These are phyloP conservation scores for Thymelicus acteon DNA, from an alignment of 2,888 invertebrate genomes.

Conservation along the genomic window DNA sequence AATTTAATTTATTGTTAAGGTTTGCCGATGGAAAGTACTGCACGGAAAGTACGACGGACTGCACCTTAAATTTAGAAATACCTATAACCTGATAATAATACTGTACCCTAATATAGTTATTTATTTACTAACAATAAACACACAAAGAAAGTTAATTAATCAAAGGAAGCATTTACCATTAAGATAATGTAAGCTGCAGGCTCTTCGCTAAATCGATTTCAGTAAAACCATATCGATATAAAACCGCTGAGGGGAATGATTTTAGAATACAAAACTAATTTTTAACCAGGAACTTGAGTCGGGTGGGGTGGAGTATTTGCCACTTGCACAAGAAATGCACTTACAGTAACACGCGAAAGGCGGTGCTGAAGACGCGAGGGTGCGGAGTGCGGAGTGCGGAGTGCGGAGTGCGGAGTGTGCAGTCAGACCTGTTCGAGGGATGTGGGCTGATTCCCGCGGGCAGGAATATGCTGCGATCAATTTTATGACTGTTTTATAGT, in stretches of 20 bases:
- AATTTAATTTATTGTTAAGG: too few relatives aligned
- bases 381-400: slow-evolving; percentile 1
- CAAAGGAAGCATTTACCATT: too few relatives aligned
- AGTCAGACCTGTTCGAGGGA: slow-evolving; percentile 12
- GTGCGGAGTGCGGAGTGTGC: neutral
- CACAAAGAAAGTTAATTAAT: too few relatives aligned
- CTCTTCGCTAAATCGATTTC: too few relatives aligned
- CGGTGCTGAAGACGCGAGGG: slow-evolving; percentile 11
- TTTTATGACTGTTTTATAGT: neutral
- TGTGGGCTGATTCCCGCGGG: neutral
- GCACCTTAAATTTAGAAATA: too few relatives aligned
- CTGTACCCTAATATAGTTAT: too few relatives aligned
- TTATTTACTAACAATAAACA: too few relatives aligned
- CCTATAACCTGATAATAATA: too few relatives aligned
- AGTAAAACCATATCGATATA: too few relatives aligned
- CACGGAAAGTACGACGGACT: too few relatives aligned
- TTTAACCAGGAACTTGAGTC: neutral
- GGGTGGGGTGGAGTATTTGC: slow-evolving; percentile 13
- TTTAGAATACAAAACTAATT: slow-evolving; percentile 3
- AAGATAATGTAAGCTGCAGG: too few relatives aligned
- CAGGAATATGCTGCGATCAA: neutral
- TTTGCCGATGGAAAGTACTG: too few relatives aligned
- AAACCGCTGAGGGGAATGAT: neutral
- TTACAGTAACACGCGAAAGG: slow-evolving; percentile 28
- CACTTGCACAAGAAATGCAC: slow-evolving; percentile 18